These are phyloP conservation scores for Cordilura impudica DNA, from an alignment of 2,888 invertebrate species.

Conservation along the genomic window DNA sequence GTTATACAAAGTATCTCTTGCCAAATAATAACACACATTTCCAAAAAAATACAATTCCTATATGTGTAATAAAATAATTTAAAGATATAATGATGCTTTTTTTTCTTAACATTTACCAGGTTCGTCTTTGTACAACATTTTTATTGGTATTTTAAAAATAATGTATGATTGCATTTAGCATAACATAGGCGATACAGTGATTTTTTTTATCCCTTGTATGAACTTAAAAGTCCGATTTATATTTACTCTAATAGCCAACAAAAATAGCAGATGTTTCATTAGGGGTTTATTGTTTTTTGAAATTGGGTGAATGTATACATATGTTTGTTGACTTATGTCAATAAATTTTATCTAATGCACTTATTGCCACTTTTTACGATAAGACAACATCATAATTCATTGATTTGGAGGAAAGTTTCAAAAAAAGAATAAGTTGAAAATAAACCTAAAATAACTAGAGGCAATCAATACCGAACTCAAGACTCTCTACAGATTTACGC, in stretches of 20 bases:
- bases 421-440: not conserved
- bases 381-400: not conserved
- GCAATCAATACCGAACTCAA: no score
- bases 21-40: no score
- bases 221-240: not conserved
- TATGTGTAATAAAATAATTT: no score
- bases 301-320: not conserved
- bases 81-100: no score
- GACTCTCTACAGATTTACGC: no score
- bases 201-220: not conserved
- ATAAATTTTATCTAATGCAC: not conserved
- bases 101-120: no score
- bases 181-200: no score
- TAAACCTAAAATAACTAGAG: not conserved
- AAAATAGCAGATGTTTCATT: conserved; percentile 42
- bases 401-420: not conserved
- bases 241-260: not conserved
- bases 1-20: no score
- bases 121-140: no score
- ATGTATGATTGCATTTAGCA: no score
- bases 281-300: not conserved
- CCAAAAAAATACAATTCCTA: no score
- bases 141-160: no score
- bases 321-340: not conserved
- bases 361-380: not conserved